Conservation (phyloP, 2,113 vertebrate genomes). For the Dolichallabes microphthalmus region DNA sequence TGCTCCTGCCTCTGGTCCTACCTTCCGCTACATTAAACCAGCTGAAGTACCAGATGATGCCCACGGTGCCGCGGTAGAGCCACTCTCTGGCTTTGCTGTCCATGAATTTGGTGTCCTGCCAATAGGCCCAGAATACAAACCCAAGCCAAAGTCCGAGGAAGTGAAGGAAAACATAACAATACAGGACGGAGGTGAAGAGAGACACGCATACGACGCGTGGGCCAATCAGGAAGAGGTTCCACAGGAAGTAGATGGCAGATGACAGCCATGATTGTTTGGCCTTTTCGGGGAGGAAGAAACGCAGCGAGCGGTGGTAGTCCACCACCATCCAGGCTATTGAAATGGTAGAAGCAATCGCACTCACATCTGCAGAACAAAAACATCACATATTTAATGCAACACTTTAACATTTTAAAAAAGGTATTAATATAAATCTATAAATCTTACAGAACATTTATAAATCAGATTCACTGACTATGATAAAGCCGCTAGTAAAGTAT, state of each 20-base stretch:
- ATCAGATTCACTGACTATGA: neutral
- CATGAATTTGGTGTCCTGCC: conserved; percentile 87
- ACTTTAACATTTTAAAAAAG: neutral
- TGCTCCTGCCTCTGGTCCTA: conserved; percentile 72
- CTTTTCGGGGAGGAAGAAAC: conserved; percentile 84
- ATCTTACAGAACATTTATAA: neutral
- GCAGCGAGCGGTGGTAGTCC: conserved; percentile 90
- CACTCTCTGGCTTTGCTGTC: conserved; percentile 72
- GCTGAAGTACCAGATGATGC: conserved; percentile 91
- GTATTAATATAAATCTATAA: neutral
- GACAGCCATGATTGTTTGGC: conserved; percentile 72
- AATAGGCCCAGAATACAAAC: conserved; percentile 81
- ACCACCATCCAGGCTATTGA: conserved; percentile 90
- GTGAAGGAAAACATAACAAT: conserved; percentile 69
- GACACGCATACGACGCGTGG: conserved; percentile 78
- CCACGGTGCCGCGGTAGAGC: conserved; percentile 83
- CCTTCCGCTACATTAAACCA: conserved; percentile 90
- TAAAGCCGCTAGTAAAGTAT: neutral
- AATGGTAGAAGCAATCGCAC: conserved; percentile 75
- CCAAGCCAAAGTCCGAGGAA: conserved; percentile 76
- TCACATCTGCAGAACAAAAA: conserved; percentile 72
- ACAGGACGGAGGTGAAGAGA: conserved; percentile 81
- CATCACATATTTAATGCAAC: neutral
- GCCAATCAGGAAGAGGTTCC: conserved; percentile 88
- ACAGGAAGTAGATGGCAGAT: conserved; percentile 82